phyloP scores from a whole-genome alignment of 2,888 invertebrate species.

The Polia nebulosa region DNA sequence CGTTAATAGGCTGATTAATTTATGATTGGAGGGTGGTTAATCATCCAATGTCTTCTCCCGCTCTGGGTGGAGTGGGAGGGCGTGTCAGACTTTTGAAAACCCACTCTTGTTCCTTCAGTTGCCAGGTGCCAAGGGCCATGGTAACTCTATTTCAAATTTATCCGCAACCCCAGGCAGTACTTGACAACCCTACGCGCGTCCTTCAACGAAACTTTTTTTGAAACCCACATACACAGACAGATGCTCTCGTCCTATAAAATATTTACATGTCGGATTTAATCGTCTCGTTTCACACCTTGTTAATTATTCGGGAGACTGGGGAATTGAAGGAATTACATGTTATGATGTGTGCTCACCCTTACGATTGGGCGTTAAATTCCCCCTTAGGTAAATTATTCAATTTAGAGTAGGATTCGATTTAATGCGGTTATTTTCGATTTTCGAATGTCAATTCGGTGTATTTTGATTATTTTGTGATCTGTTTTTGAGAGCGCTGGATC shows the following conservation, averaged over 20 bases:
- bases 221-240: conserved; percentile 8
- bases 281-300: conserved; percentile 49
- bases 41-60: too few relatives aligned
- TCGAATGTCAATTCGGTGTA: conserved; percentile 9
- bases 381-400: conserved; percentile 46
- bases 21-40: too few relatives aligned
- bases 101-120: too few relatives aligned
- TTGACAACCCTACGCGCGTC: conserved; percentile 36
- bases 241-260: conserved; percentile 47
- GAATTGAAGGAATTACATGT: conserved; percentile 47
- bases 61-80: too few relatives aligned
- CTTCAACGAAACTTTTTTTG: conserved; percentile 39
- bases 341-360: conserved; percentile 40
- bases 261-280: conserved; percentile 63
- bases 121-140: too few relatives aligned
- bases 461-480: conserved; percentile 8
- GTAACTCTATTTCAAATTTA: too few relatives aligned
- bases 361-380: conserved; percentile 46
- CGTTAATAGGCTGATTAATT: too few relatives aligned
- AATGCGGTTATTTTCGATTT: conserved; percentile 42
- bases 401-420: conserved; percentile 37
- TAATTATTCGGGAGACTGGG: conserved; percentile 58
- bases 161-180: too few relatives aligned
- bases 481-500: neutral
- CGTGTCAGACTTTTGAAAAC: too few relatives aligned